Base-by-base conservation (phyloP, 2,797 vertebrate species). In the Protosalanx chinensis region DNA sequence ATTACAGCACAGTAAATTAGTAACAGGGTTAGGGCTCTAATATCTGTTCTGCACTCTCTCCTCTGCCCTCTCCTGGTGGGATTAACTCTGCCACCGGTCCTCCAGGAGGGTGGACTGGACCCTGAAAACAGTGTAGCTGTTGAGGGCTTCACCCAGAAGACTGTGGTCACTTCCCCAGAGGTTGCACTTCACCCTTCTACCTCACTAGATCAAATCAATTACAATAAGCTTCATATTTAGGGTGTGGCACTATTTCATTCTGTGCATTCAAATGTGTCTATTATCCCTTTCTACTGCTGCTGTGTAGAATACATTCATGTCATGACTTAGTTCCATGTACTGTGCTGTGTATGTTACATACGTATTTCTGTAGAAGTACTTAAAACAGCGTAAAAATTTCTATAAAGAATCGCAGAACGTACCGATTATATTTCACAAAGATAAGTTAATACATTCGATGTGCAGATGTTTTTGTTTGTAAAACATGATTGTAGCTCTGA, bases 61-160 rank as follows among this genome's bases (percentile, higher is more conserved):
- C 85, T 81, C 79, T 73, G 32, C 64, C 66, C 70, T 72, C 70
- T 72, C 57, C 71, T 70, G 71, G 67, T 66, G 75, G 75, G 73
- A 63, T 81, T 68, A 68, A 73, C 79, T 86, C 77, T 83, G 85
- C 79, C 65, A 81, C 78, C 46, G 83, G 88, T 87, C 53, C 88
- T 90, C 91, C 95, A 96, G 95, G 93, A 81, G 89, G 91, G 87
- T 87, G 93, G 93, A 89, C 92, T 91, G 85, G 93, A 95, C 86
- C 90, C 94, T 88, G 89, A 93, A 86, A 94, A 95, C 84, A 94
- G 93, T 87, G 86, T 91, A 61, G 91, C 92, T 93, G 93, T 96
- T 90, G 97, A 98, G 86, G 94, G 94, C 90, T 96, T 97, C 91
- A 89, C 94, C 81, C 96, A 97, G 95, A 98, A 97, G 96, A 97